Percentiles rank a stretch among this genome's conserved stretches.
These are phyloP conservation scores for Galerucella nymphaeae DNA, from an alignment of 2,888 invertebrate species.

Conservation along the genomic window DNA sequence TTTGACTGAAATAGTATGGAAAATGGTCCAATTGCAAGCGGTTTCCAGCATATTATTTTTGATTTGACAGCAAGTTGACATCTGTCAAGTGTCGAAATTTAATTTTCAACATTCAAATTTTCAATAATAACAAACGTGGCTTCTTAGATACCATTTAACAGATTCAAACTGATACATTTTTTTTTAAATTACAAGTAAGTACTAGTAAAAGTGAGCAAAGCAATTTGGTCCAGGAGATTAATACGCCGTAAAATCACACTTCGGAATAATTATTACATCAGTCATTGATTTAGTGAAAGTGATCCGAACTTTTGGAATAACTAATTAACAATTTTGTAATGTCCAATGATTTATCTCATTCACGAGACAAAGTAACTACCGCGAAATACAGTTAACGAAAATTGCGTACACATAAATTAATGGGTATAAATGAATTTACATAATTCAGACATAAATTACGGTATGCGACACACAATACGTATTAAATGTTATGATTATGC, in stretches of 20 bases:
- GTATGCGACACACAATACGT: constrained; percentile 43
- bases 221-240: no score
- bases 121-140: no score
- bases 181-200: no score
- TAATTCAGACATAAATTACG: constrained; percentile 47
- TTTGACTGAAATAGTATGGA: no score
- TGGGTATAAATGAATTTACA: constrained; percentile 41
- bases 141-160: no score
- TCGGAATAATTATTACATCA: background rate
- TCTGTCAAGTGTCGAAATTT: no score
- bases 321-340: constrained; percentile 7
- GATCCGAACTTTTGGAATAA: background rate
- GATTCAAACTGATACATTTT: no score
- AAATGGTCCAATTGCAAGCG: no score
- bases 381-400: constrained; percentile 35
- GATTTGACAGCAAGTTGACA: no score
- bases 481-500: constrained; percentile 50
- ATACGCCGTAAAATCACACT: background rate
- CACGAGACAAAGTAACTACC: constrained; percentile 6
- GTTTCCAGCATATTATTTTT: no score
- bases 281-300: background rate
- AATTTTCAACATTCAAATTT: no score
- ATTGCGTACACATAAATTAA: constrained; percentile 35
- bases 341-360: constrained; percentile 2
- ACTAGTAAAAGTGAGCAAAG: no score